Evolutionary conservation across 2,888 invertebrate genomes (phyloP).

Genomic region (Andrena minutula): DNA sequence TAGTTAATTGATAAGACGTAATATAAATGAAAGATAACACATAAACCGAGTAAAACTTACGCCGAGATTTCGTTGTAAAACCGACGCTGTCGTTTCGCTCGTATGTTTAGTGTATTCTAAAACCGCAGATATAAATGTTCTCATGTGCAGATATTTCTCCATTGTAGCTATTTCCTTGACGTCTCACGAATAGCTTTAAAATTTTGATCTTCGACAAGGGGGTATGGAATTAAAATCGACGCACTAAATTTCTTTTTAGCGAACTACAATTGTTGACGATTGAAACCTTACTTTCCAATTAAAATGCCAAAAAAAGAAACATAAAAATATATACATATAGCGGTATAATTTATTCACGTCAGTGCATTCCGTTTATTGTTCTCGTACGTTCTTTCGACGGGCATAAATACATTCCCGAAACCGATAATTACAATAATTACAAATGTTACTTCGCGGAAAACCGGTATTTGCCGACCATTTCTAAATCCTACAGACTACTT

Average conservation of each 20-base stretch:
- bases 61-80: slow-evolving; percentile 81
- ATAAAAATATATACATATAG: slow-evolving; percentile 16
- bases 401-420: slow-evolving; percentile 30
- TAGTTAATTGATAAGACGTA: background rate
- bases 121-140: slow-evolving; percentile 79
- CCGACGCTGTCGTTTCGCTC: slow-evolving; percentile 78
- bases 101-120: slow-evolving; percentile 79
- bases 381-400: background rate
- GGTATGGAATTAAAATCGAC: slow-evolving; percentile 28
- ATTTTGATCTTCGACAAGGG: slow-evolving; percentile 1
- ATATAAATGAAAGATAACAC: background rate
- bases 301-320: background rate
- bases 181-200: slow-evolving; percentile 1
- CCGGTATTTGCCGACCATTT: slow-evolving; percentile 66
- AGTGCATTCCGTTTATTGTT: slow-evolving; percentile 23
- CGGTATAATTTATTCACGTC: slow-evolving; percentile 18
- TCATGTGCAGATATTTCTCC: slow-evolving; percentile 80
- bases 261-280: slow-evolving; percentile 4
- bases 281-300: background rate
- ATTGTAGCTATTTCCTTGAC: slow-evolving; percentile 55
- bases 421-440: slow-evolving; percentile 44
- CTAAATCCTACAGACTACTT: slow-evolving; percentile 54
- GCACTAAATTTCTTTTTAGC: background rate
- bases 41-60: slow-evolving; percentile 70
- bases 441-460: slow-evolving; percentile 32